Conservation (phyloP, 2,797 vertebrate species). For the Hybognathus amarus region DNA sequence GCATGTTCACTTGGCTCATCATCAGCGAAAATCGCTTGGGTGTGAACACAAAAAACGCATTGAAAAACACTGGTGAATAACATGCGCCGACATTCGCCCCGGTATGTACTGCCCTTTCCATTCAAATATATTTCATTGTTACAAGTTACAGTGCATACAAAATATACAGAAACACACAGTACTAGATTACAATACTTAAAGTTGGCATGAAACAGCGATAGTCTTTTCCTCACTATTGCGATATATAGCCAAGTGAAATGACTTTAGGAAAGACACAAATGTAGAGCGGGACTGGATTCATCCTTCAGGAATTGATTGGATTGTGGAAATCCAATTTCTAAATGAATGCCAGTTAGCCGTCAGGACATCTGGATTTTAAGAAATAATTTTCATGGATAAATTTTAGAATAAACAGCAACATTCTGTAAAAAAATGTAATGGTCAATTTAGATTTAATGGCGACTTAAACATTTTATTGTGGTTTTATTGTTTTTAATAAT, state of each 20-base stretch:
- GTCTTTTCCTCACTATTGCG: too few species aligned
- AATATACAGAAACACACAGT: not conserved
- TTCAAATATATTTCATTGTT: not conserved
- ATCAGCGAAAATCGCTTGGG: too few species aligned
- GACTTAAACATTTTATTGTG: not conserved
- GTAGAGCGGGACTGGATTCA: not conserved
- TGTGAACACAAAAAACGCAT: too few species aligned
- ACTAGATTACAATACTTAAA: not conserved
- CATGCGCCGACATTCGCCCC: too few species aligned
- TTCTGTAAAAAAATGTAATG: not conserved
- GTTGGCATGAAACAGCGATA: not conserved
- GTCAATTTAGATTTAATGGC: not conserved
- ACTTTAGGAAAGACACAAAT: not conserved
- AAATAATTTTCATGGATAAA: not conserved
- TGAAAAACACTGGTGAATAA: too few species aligned
- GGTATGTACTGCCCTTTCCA: too few species aligned
- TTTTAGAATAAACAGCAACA: not conserved
- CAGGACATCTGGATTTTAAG: not conserved
- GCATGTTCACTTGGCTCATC: too few species aligned
- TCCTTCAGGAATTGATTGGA: not conserved
- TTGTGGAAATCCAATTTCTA: not conserved
- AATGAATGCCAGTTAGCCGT: not conserved
- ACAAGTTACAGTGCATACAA: not conserved
- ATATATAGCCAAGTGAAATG: not conserved
- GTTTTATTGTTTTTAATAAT: not conserved